phyloP scores from a whole-genome alignment of 1,140 invertebrate species.

The Oncopeltus fasciatus region DNA sequence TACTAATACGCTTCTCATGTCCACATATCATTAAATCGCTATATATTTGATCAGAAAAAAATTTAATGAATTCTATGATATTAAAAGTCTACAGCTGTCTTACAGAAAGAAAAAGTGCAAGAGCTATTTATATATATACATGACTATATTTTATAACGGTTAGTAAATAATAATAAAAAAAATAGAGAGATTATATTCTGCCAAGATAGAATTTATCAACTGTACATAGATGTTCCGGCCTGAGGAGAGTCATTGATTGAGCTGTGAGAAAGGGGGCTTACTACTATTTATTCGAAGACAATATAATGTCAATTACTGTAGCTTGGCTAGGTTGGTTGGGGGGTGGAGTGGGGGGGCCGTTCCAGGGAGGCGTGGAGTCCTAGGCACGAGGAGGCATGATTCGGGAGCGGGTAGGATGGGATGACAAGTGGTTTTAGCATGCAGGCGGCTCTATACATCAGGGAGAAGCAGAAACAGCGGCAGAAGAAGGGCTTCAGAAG shows the following conservation, averaged over 20 bases:
- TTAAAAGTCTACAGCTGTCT: neutral
- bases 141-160: neutral
- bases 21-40: conserved; percentile 15
- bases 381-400: neutral
- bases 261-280: too few relatives aligned
- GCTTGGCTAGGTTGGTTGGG: too few relatives aligned
- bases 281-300: neutral
- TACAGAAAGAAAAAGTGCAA: neutral
- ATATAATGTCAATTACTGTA: neutral
- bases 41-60: neutral
- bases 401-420: neutral
- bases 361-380: too few relatives aligned
- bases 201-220: too few relatives aligned
- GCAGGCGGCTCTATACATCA: conserved; percentile 79
- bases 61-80: neutral
- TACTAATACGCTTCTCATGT: conserved; percentile 17
- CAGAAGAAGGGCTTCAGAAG: conserved; percentile 54
- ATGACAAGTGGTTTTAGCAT: conserved; percentile 31
- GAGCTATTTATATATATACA: neutral
- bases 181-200: too few relatives aligned
- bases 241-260: too few relatives aligned
- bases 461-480: conserved; percentile 66
- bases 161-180: neutral
- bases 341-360: neutral
- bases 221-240: too few relatives aligned